Percentiles rank a stretch among this genome's conserved stretches.
Conservation (phyloP, 2,113 vertebrate species). For the Macaca mulatta region DNA sequence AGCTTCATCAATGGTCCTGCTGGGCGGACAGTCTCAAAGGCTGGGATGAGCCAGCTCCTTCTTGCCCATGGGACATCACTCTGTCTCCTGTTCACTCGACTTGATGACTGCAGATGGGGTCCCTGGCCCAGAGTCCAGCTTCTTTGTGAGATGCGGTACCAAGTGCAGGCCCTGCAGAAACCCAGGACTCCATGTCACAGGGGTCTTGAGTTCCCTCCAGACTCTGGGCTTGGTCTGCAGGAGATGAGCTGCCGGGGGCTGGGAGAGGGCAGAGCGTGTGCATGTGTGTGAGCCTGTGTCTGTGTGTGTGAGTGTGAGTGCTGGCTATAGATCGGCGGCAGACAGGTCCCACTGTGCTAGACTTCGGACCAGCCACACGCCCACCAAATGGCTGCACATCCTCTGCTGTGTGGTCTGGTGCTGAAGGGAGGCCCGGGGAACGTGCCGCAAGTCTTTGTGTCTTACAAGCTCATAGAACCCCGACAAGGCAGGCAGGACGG, state of each 20-base stretch:
- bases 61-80: neutral
- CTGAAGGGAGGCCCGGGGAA: neutral
- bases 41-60: neutral
- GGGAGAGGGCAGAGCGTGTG: neutral
- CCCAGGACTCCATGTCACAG: neutral
- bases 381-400: neutral
- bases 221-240: neutral
- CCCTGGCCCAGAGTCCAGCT: neutral
- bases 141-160: neutral
- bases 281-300: neutral
- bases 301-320: neutral
- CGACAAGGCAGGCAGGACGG: neutral
- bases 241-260: neutral
- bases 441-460: rapidly evolving
- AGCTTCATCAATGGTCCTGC: neutral
- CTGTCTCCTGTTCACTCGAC: neutral
- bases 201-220: neutral
- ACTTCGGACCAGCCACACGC: neutral
- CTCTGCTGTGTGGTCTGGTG: neutral
- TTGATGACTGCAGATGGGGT: neutral
- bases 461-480: neutral
- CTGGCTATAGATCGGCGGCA: neutral
- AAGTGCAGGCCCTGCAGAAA: neutral
- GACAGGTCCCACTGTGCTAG: neutral
- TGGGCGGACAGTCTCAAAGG: rapidly evolving